Evolutionary conservation across 2,888 invertebrate genomes (phyloP).

Genomic region (Alloplasta piceator): DNA sequence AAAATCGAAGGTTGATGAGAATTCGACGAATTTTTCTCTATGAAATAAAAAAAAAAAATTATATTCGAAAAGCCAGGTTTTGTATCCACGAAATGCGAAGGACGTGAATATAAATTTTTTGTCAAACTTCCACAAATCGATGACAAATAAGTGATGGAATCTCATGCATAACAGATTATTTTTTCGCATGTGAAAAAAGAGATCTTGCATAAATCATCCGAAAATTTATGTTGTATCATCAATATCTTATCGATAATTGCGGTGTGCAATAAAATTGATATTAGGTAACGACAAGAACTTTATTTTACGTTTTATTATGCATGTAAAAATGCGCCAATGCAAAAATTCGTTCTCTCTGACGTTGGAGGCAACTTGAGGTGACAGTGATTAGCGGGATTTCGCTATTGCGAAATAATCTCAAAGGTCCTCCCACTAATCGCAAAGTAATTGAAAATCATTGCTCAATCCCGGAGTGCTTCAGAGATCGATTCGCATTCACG

Average conservation of each 20-base stretch:
- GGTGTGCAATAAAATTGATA: not conserved
- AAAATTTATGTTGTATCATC: constrained; percentile 28
- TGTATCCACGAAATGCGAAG: constrained; percentile 23
- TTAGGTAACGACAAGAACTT: not conserved
- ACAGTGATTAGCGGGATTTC: constrained; percentile 48
- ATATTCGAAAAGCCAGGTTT: too few relatives aligned
- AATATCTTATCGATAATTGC: not conserved
- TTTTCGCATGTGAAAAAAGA: constrained; percentile 1
- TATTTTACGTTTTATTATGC: not conserved
- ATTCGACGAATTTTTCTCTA: not conserved
- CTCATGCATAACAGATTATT: not conserved
- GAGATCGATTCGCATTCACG: constrained; percentile 60
- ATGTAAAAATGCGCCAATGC: not conserved
- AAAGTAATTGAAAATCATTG: constrained; percentile 66
- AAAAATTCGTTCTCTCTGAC: not conserved
- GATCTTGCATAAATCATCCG: constrained; percentile 12
- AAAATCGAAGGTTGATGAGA: not conserved
- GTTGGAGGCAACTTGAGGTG: not conserved
- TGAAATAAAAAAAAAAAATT: not conserved
- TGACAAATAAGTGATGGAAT: not conserved
- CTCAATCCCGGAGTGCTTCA: constrained; percentile 58
- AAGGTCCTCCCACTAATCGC: constrained; percentile 62
- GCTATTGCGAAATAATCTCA: constrained; percentile 59
- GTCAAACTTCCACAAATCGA: not conserved
- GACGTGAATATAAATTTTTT: not conserved